phyloP scores from a whole-genome alignment of 2,797 vertebrate genomes.

The Lutjanus campechanus region DNA sequence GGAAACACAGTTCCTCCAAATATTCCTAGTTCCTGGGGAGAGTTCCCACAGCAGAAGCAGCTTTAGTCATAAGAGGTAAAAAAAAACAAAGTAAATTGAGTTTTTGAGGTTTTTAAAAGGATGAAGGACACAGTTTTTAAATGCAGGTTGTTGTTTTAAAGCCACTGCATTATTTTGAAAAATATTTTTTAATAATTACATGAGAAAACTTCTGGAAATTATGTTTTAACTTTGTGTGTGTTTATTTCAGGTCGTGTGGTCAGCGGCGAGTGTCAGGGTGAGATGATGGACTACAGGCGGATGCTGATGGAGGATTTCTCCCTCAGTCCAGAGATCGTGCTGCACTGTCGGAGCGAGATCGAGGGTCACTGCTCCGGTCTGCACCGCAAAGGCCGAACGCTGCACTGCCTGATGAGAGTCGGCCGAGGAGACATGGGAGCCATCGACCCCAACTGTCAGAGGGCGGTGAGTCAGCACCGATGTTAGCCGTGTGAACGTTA shows the following conservation, averaged over 20 bases:
- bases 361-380: slow-evolving; percentile 96
- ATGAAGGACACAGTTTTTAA: too few species aligned
- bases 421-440: slow-evolving; percentile 90
- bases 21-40: too few species aligned
- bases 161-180: too few species aligned
- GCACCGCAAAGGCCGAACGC: slow-evolving; percentile 95
- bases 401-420: slow-evolving; percentile 97
- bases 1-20: too few species aligned
- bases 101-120: too few species aligned
- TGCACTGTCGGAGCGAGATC: slow-evolving; percentile 95
- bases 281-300: slow-evolving; percentile 97
- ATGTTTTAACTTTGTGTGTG: background rate
- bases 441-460: slow-evolving; percentile 92
- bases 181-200: too few species aligned
- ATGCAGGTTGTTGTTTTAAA: too few species aligned
- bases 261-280: slow-evolving; percentile 96
- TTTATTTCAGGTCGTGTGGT: slow-evolving; percentile 89
- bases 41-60: too few species aligned
- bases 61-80: background rate
- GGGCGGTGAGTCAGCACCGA: slow-evolving; percentile 86
- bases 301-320: slow-evolving; percentile 99
- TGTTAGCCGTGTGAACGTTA: too few species aligned
- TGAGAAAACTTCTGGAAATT: too few species aligned
- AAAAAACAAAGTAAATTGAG: background rate
- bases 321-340: slow-evolving; percentile 96